Base-by-base conservation (phyloP, 2,113 vertebrate genomes). In the Thinocorus orbignyianus region DNA sequence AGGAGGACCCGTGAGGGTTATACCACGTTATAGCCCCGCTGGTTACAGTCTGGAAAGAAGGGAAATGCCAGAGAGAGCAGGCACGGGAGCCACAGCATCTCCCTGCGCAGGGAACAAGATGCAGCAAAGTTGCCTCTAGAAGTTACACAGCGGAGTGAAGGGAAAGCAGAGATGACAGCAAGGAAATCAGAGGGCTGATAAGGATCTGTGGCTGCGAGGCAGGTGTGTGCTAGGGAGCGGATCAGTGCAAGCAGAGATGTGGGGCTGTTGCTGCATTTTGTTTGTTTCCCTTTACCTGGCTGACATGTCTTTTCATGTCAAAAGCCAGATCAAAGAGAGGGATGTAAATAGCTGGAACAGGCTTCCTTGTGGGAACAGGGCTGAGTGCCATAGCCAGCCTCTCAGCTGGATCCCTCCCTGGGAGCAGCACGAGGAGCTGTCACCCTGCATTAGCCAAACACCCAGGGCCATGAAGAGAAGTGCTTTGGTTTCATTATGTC, bases 281-380 rank as follows among this genome's bases (percentile, higher is more conserved):
- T 37, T 70, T 69, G 71, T 31, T 91, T 74, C 93, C 81, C 85
- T 83, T 52, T 74, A 39, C 57, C 79, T 85, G 81, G 62, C 91
- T 44, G 91, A 89, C 91, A 41, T 83, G 93, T 86, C 81, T 68
- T 52, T 46, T 95, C 95, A 80, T 33, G 91, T 89, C 85, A 86
- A 58, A 83, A 35, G 28, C 46, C 3, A 71, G 71, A 96, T 86
- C 86, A 82, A 90, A 94, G 86, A 25, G 24, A 94, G 79, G 46
- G 83, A 52, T n/a, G 86, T 60, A 81, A 86, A 85, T 23, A 86
- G 57, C 68, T 71, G 57, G 42, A 81, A 41, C n/a, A 55, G 44
- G 25, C 39, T 76, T 78, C 92, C 89, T 69, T 88, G 92, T 70
- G 91, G 95, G 91, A 95, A 92, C n/a, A 13, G 86, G 86, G 90